Conservation (phyloP, 2,797 vertebrate genomes). For the Thunnus albacares region DNA sequence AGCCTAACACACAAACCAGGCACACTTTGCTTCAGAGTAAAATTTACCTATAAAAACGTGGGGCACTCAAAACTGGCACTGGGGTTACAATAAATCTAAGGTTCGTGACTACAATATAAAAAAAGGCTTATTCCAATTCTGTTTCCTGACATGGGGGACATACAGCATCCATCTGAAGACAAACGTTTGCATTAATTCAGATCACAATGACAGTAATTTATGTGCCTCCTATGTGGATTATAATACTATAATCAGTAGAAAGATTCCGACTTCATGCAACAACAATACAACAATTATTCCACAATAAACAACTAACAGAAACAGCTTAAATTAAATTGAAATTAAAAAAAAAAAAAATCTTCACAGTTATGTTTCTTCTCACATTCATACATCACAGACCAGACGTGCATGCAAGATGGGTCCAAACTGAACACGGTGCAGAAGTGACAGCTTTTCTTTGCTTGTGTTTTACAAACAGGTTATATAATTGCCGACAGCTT, state of each 20-base stretch:
- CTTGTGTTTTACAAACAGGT: slow-evolving; percentile 65
- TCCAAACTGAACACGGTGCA: slow-evolving; percentile 61
- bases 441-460: slow-evolving; percentile 52
- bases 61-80: slow-evolving; percentile 62
- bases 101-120: slow-evolving; percentile 52
- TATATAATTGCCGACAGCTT: slow-evolving; percentile 59
- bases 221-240: slow-evolving; percentile 52
- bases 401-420: slow-evolving; percentile 76
- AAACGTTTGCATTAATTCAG: slow-evolving; percentile 47
- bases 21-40: slow-evolving; percentile 55
- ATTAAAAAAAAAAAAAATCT: slow-evolving; percentile 29
- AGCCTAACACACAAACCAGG: slow-evolving; percentile 71
- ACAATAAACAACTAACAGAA: slow-evolving; percentile 54
- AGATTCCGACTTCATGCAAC: slow-evolving; percentile 78
- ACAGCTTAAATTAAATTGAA: slow-evolving; percentile 45
- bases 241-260: slow-evolving; percentile 70
- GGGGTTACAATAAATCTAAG: slow-evolving; percentile 50
- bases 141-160: slow-evolving; percentile 56
- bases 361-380: slow-evolving; percentile 73
- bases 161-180: slow-evolving; percentile 48
- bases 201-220: slow-evolving; percentile 52
- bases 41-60: slow-evolving; percentile 64
- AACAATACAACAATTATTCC: slow-evolving; percentile 69
- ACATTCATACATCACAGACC: slow-evolving; percentile 74
- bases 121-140: slow-evolving; percentile 53